Percentiles rank a stretch among this genome's conserved stretches.
Conservation (phyloP, 2,113 vertebrate species). For the Casuarius casuarius region DNA sequence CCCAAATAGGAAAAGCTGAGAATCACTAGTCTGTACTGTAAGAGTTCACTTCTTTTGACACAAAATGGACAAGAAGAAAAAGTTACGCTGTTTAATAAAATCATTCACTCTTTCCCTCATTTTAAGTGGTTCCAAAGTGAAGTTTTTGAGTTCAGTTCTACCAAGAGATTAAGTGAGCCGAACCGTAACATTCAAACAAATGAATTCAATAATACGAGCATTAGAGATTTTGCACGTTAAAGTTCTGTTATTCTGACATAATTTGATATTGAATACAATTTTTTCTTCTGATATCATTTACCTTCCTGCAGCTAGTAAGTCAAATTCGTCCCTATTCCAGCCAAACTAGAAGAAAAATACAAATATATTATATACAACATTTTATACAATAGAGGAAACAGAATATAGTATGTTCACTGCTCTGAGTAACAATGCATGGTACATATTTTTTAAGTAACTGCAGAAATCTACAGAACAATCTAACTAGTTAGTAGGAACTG, state of each 20-base stretch:
- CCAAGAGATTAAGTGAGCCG: accelerated
- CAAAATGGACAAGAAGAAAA: background rate
- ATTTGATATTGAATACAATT: background rate
- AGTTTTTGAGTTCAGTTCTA: background rate
- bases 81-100: background rate
- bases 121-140: background rate
- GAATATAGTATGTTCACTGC: background rate
- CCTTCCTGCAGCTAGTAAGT: conserved; percentile 88
- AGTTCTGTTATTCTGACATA: background rate
- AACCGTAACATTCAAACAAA: background rate
- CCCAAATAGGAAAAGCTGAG: background rate
- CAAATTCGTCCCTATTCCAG: conserved; percentile 84
- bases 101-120: background rate
- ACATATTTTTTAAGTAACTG: background rate
- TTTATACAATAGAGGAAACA: background rate
- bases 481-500: background rate
- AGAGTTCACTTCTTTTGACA: background rate
- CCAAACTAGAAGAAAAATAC: conserved; percentile 80
- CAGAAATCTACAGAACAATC: background rate
- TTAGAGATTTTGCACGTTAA: background rate
- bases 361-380: background rate
- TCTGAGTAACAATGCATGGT: background rate
- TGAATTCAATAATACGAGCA: background rate
- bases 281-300: conserved; percentile 64
- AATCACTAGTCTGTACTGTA: background rate